Percentiles rank a stretch among this genome's conserved stretches.
Conservation (phyloP, 2,113 vertebrate genomes). For the Pseudorectes ferrugineus region DNA sequence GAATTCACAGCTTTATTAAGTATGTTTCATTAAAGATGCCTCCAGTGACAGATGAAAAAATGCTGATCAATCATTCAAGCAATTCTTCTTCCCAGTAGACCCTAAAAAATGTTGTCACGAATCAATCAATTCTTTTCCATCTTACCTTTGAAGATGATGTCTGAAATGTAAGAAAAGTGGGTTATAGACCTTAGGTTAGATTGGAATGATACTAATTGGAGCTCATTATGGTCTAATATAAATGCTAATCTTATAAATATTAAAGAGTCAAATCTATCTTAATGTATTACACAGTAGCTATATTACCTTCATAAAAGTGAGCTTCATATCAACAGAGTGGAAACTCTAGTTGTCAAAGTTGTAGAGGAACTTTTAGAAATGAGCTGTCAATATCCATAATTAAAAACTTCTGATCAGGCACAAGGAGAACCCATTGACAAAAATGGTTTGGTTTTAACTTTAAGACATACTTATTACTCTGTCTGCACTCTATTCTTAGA, state of each 20-base stretch:
- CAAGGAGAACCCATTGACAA: not conserved
- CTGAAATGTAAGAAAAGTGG: conserved; percentile 67
- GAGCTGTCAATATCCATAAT: not conserved
- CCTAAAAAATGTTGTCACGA: conserved; percentile 62
- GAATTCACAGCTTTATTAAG: not conserved
- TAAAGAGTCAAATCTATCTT: conserved; percentile 62
- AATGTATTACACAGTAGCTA: conserved; percentile 46
- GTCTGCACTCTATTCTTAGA: not conserved
- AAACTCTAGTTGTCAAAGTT: conserved; percentile 37
- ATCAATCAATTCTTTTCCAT: conserved; percentile 64
- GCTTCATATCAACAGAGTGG: conserved; percentile 43
- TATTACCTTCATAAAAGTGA: conserved; percentile 53
- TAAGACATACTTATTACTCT: not conserved
- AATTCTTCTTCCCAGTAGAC: conserved; percentile 58
- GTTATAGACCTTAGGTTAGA: conserved; percentile 61
- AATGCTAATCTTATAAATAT: conserved; percentile 72
- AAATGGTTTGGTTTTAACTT: not conserved
- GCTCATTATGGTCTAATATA: conserved; percentile 69
- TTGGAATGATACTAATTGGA: conserved; percentile 67
- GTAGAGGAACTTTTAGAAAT: not conserved
- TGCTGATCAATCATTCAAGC: conserved; percentile 63
- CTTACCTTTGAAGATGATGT: conserved; percentile 47
- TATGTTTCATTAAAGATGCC: conserved; percentile 35
- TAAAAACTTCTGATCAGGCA: not conserved
- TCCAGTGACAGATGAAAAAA: conserved; percentile 55